Percentiles rank a stretch among this genome's conserved stretches.
Evolutionary conservation across 2,797 vertebrate species (phyloP).

Genomic region (Malacoctenus gilli): DNA sequence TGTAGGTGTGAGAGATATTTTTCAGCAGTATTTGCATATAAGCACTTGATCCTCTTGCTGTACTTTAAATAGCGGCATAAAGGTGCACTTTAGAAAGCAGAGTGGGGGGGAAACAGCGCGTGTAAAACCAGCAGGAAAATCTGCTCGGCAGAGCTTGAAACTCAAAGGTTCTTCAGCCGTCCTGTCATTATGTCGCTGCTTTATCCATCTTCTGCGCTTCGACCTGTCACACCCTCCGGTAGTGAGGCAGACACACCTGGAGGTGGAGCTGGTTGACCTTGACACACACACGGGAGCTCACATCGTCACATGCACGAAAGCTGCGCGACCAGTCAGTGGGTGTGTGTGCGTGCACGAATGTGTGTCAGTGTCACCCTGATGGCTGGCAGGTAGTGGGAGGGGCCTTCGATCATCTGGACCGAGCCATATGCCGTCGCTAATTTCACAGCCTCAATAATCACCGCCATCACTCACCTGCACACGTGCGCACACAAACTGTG

Average conservation of each 20-base stretch:
- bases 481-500: conserved; percentile 20
- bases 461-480: conserved; percentile 72
- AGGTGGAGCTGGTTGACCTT: conserved; percentile 70
- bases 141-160: conserved; percentile 7
- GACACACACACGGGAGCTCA: conserved; percentile 26
- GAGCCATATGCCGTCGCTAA: conserved; percentile 78
- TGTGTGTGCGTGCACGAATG: conserved; percentile 7
- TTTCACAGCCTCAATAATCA: conserved; percentile 76
- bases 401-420: conserved; percentile 67
- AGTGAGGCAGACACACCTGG: conserved; percentile 49
- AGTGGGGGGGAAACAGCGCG: not conserved
- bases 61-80: too few species aligned
- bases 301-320: not conserved
- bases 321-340: not conserved
- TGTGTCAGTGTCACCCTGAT: conserved; percentile 29
- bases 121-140: not conserved
- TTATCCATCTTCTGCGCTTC: conserved; percentile 59
- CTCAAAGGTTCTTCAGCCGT: conserved; percentile 19
- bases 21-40: not conserved
- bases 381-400: conserved; percentile 63
- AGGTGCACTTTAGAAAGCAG: not conserved
- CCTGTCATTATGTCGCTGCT: conserved; percentile 34
- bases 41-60: too few species aligned
- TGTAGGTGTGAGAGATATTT: not conserved
- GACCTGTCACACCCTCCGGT: conserved; percentile 65